These are phyloP conservation scores for Subanguina moxae DNA, from an alignment of 1,140 invertebrate species.

Conservation along the genomic window DNA sequence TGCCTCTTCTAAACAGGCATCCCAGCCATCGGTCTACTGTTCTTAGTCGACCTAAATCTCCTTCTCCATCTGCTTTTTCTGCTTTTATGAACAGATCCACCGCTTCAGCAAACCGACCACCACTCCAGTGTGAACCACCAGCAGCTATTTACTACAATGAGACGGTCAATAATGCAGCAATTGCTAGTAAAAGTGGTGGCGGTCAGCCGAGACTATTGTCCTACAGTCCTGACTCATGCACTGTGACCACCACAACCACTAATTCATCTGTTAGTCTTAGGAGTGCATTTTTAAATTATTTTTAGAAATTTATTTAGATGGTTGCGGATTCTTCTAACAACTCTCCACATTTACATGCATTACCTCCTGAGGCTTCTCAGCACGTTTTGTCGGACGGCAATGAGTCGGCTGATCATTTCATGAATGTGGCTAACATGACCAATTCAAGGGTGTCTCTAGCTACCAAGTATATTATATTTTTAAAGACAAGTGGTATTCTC, in stretches of 20 bases:
- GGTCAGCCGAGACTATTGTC: not conserved
- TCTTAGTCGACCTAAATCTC: not conserved
- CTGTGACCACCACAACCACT: not conserved
- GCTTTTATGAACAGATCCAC: slow-evolving; percentile 4
- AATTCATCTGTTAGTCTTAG: not conserved
- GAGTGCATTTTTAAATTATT: not conserved
- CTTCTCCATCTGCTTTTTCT: not conserved
- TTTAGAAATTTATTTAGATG: not conserved
- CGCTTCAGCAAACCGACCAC: not conserved
- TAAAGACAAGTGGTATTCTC: no score
- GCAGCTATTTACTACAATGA: no score
- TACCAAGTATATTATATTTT: no score
- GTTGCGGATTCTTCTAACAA: not conserved
- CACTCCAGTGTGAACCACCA: no score
- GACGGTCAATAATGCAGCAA: not conserved
- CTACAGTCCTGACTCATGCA: slow-evolving; percentile 5
- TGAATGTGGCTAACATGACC: no score
- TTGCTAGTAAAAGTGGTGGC: not conserved
- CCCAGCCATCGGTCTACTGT: not conserved
- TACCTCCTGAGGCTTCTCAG: no score
- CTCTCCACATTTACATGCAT: not conserved
- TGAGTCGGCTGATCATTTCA: no score
- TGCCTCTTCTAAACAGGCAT: not conserved
- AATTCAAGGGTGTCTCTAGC: no score
- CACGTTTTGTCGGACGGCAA: no score